Conservation (phyloP, 1,140 invertebrate genomes). For the Drosophila arizonae region DNA sequence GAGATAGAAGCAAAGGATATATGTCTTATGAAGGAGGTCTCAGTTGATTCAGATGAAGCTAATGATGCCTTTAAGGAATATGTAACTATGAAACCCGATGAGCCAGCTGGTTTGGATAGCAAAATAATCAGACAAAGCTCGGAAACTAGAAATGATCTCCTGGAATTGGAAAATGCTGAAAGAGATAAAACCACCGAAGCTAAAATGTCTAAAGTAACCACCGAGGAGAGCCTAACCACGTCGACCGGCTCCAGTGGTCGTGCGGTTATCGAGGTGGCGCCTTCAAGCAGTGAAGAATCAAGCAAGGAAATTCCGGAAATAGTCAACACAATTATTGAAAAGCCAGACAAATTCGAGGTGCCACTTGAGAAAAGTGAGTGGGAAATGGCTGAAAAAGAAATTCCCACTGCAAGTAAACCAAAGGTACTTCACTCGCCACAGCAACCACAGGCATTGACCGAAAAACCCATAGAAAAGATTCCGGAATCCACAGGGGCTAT, state of each 20-base stretch:
- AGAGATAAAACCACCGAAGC: conserved; percentile 59
- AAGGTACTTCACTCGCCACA: conserved; percentile 82
- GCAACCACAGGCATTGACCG: conserved; percentile 64
- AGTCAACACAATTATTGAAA: conserved; percentile 68
- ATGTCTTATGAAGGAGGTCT: conserved; percentile 72
- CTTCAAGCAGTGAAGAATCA: conserved; percentile 70
- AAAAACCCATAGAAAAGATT: conserved; percentile 86
- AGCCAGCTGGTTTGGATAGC: conserved; percentile 31
- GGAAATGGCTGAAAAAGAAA: conserved; percentile 78
- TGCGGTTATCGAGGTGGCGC: conserved; percentile 59
- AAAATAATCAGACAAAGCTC: conserved; percentile 74
- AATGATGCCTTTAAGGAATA: conserved; percentile 77
- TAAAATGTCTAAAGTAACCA: conserved; percentile 66
- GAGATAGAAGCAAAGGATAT: conserved; percentile 71
- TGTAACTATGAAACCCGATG: conserved; percentile 68
- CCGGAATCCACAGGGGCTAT: conserved; percentile 87
- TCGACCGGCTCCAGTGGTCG: conserved; percentile 68
- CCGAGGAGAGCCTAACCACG: conserved; percentile 68
- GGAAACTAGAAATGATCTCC: conserved; percentile 75
- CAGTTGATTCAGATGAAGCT: conserved; percentile 75
- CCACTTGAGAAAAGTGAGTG: conserved; percentile 79
- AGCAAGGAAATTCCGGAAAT: conserved; percentile 67
- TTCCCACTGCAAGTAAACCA: conserved; percentile 59
- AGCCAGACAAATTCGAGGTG: conserved; percentile 63
- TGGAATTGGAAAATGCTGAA: conserved; percentile 69